A percentile compares a stretch with the other conserved stretches of the same genome.
Evolutionary conservation across 2,797 vertebrate species (phyloP).

Genomic region (Mastacembelus armatus): DNA sequence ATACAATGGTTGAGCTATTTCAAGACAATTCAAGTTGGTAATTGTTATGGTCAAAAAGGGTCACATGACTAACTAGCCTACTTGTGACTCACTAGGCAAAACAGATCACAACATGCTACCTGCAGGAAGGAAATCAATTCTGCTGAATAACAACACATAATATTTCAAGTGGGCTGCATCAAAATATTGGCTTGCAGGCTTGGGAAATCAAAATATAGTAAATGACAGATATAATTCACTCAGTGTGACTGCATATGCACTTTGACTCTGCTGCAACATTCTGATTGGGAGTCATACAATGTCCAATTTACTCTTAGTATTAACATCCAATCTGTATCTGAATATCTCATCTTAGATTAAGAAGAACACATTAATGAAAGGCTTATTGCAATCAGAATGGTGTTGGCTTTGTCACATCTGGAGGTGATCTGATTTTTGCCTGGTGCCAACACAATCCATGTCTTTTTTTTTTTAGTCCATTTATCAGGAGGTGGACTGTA

Average conservation of each 20-base stretch:
- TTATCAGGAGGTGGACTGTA: background rate
- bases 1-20: conserved; percentile 54
- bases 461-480: no score
- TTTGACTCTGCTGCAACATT: background rate
- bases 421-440: no score
- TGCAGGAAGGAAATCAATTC: conserved; percentile 18
- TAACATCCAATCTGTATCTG: background rate
- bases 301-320: background rate
- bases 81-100: conserved; percentile 4
- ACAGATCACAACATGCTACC: conserved; percentile 15
- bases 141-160: background rate
- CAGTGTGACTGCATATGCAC: no score
- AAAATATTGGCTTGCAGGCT: background rate
- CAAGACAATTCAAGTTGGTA: conserved; percentile 46
- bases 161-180: background rate
- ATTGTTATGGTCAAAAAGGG: conserved; percentile 34
- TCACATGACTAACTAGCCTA: conserved; percentile 25
- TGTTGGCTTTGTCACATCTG: background rate
- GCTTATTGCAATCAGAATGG: background rate
- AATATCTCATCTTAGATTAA: background rate
- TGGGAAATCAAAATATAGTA: background rate
- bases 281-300: background rate
- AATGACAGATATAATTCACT: no score
- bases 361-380: background rate
- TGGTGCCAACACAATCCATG: no score